Evolutionary conservation across 2,797 vertebrate species (phyloP).

Genomic region (Sandelia bainsii): DNA sequence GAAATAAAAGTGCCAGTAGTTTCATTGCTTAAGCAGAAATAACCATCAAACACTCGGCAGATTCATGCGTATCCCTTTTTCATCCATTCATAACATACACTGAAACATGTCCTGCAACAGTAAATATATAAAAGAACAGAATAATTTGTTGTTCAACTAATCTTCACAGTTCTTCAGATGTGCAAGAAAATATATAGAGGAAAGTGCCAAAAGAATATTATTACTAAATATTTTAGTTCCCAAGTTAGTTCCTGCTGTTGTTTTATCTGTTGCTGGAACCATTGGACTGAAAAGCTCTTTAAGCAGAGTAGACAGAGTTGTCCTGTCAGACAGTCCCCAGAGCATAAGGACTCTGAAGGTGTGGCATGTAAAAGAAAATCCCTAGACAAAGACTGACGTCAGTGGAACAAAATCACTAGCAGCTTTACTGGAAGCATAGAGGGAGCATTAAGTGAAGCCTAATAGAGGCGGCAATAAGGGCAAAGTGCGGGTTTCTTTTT

Average conservation of each 20-base stretch:
- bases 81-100: conserved; percentile 4
- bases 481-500: conserved; percentile 59
- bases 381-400: conserved; percentile 63
- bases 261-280: not conserved
- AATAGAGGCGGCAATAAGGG: conserved; percentile 47
- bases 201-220: not conserved
- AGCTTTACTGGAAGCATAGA: conserved; percentile 44
- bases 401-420: conserved; percentile 48
- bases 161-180: not conserved
- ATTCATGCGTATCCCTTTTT: not conserved
- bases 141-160: not conserved
- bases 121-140: not conserved
- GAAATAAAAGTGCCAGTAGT: not conserved
- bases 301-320: conserved; percentile 11
- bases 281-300: not conserved
- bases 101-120: not conserved
- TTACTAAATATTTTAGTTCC: not conserved
- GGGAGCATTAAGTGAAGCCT: conserved; percentile 17
- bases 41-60: conserved; percentile 1
- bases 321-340: conserved; percentile 35
- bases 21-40: not conserved
- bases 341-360: conserved; percentile 38
- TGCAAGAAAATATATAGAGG: not conserved
- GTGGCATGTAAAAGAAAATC: conserved; percentile 55
- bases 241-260: not conserved